These are phyloP conservation scores for Orthonychiurus folsomi DNA, from an alignment of 2,888 invertebrate species.

Conservation along the genomic window DNA sequence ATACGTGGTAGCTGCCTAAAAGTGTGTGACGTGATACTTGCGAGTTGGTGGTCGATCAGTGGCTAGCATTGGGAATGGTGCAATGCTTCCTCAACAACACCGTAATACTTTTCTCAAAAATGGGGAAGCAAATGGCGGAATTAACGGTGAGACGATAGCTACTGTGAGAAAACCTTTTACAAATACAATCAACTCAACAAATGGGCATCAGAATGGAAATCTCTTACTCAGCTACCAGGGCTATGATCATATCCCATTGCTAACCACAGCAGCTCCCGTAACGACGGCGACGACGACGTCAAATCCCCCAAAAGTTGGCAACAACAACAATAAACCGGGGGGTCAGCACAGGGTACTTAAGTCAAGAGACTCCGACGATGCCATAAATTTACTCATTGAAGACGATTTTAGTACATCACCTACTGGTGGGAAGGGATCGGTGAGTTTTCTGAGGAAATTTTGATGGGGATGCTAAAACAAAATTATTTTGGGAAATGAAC, in stretches of 20 bases:
- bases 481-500: neutral
- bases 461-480: neutral
- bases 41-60: no score
- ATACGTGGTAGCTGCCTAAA: no score
- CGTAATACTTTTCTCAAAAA: neutral
- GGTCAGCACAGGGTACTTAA: neutral
- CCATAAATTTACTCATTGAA: neutral
- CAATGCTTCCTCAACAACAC: neutral
- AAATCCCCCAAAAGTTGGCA: neutral
- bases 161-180: neutral
- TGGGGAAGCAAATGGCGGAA: neutral
- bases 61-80: constrained; percentile 1
- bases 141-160: neutral
- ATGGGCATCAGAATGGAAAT: neutral
- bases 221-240: neutral
- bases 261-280: neutral
- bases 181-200: neutral
- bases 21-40: no score
- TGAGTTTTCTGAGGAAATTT: neutral
- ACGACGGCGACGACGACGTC: neutral
- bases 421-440: neutral
- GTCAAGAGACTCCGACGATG: constrained; percentile 5
- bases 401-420: neutral
- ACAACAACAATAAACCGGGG: neutral
- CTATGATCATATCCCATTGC: neutral